Evolutionary conservation across 2,113 vertebrate genomes (phyloP).

Genomic region (Falcunculus frontatus): DNA sequence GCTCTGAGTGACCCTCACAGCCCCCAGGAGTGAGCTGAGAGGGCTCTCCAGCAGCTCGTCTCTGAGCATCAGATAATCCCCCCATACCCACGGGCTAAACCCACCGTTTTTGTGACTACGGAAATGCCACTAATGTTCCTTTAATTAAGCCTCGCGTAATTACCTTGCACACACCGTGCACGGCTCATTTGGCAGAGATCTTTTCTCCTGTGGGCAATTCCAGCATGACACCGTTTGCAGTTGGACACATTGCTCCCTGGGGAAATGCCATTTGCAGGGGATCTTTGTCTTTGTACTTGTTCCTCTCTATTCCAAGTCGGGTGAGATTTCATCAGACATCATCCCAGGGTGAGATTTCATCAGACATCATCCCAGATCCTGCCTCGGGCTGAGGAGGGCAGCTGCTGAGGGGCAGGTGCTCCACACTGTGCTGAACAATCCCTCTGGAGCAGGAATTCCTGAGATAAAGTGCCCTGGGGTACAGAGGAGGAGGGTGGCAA

Average conservation of each 20-base stretch:
- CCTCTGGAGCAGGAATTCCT: background rate
- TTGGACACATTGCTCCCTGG: slow-evolving; percentile 23
- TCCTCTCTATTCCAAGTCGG: background rate
- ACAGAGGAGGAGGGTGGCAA: background rate
- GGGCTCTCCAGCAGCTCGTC: background rate
- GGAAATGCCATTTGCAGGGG: background rate
- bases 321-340: background rate
- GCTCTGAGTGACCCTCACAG: background rate
- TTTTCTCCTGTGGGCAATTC: slow-evolving; percentile 22
- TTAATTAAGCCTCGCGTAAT: slow-evolving; percentile 49
- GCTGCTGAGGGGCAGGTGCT: background rate
- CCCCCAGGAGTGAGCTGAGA: background rate
- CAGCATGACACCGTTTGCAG: background rate
- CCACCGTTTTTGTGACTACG: background rate
- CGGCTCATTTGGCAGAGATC: slow-evolving; percentile 16
- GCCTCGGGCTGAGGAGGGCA: background rate
- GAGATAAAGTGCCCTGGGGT: background rate
- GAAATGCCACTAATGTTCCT: slow-evolving; percentile 1
- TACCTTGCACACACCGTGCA: slow-evolving; percentile 19
- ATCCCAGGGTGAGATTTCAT: background rate
- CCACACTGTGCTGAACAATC: background rate
- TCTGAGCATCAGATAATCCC: background rate
- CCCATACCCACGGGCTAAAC: background rate
- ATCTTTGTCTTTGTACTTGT: background rate
- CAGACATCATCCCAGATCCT: background rate